These are phyloP conservation scores for Caenorhabditis uteleia DNA, from an alignment of 2,888 invertebrate species.

Conservation along the genomic window DNA sequence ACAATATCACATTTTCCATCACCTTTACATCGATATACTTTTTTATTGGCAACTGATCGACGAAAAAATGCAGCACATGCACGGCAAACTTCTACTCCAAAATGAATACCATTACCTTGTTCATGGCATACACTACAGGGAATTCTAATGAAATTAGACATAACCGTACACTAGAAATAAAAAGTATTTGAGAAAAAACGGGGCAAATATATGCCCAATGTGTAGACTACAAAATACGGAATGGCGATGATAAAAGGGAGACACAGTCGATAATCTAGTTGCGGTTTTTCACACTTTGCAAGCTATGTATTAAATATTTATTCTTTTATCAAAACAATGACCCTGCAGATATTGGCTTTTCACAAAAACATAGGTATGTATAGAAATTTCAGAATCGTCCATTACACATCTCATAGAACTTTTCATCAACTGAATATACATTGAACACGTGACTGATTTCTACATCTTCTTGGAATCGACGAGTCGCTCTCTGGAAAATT, in stretches of 20 bases:
- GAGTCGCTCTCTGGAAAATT: conserved; percentile 40
- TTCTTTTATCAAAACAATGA: too few species aligned
- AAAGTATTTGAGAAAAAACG: too few species aligned
- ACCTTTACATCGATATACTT: conserved; percentile 55
- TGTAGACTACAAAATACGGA: too few species aligned
- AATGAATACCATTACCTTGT: conserved; percentile 28
- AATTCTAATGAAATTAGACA: too few species aligned
- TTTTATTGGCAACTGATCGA: conserved; percentile 58
- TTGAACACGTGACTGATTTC: conserved; percentile 51
- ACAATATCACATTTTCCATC: conserved; percentile 53
- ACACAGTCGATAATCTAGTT: too few species aligned
- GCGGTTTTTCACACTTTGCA: too few species aligned
- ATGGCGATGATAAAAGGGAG: too few species aligned
- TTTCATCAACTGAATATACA: conserved; percentile 42
- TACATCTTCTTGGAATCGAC: conserved; percentile 51
- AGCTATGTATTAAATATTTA: too few species aligned
- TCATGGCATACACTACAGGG: conserved; percentile 25
- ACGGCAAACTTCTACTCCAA: conserved; percentile 35
- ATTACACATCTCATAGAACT: conserved; percentile 46
- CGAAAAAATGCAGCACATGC: conserved; percentile 65
- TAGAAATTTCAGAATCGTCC: conserved; percentile 19
- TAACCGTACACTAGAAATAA: too few species aligned
- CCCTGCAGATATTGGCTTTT: too few species aligned
- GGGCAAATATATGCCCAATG: too few species aligned
- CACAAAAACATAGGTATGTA: not conserved